Percentiles rank a stretch among this genome's conserved stretches.
Conservation (phyloP, 2,113 vertebrate genomes). For the Probosciger aterrimus region DNA sequence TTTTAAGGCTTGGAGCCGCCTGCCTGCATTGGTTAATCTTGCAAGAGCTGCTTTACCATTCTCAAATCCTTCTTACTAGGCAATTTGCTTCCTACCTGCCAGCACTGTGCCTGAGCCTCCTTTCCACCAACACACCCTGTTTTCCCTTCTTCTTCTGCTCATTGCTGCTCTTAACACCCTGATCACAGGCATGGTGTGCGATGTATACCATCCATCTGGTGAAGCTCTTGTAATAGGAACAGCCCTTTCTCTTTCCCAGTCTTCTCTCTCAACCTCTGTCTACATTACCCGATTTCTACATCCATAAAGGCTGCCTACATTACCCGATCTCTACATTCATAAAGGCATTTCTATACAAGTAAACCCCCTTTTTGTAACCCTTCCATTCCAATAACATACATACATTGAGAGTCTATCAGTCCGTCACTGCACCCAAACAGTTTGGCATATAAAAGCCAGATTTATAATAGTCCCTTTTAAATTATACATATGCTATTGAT, state of each 20-base stretch:
- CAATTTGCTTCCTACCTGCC: not conserved
- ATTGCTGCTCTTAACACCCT: not conserved
- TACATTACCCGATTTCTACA: not conserved
- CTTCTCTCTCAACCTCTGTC: not conserved
- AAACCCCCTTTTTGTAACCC: not conserved
- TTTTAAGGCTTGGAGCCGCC: constrained; percentile 3
- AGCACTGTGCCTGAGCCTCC: not conserved
- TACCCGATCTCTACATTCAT: not conserved
- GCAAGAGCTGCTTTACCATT: not conserved
- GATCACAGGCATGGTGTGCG: rapidly evolving
- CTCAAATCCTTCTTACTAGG: not conserved
- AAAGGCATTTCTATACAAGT: not conserved
- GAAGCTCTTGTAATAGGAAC: not conserved
- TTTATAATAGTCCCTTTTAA: not conserved
- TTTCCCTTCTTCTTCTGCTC: not conserved
- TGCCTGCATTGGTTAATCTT: constrained; percentile 13
- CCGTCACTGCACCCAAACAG: not conserved
- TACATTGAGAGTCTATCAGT: not conserved
- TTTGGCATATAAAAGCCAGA: not conserved
- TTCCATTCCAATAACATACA: not conserved
- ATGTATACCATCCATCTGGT: not conserved
- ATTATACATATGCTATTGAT: not conserved
- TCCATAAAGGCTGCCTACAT: not conserved
- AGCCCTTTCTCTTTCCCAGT: not conserved
- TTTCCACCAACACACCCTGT: not conserved